Base-by-base conservation (phyloP, 2,797 vertebrate genomes). In the Argya squamiceps region DNA sequence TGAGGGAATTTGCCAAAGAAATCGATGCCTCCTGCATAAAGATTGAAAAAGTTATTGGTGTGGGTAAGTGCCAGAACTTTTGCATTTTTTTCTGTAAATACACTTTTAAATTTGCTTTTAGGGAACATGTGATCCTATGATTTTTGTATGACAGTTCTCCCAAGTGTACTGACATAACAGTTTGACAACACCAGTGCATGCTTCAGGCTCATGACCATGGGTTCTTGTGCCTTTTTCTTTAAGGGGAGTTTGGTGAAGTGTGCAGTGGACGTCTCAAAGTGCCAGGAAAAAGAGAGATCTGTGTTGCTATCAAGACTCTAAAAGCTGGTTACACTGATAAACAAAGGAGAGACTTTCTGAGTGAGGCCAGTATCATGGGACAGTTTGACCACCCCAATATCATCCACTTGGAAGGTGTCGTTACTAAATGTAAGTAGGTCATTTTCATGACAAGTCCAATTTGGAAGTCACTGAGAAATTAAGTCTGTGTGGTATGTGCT, bases 301-400 rank as follows among this genome's bases (percentile, higher is more conserved):
- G 99, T 53, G 99, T 99, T 87, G 99, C 99, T 95, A 99, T 99
- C 96, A 99, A 99, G 98, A 99, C 99, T 1, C 97, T 99, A 47
- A 99, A 99, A 98, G 99, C 99, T 10, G 99, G 99, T 43, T 99
- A 99, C 93, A 99, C 99, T 0, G 99, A 99, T 96, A 99, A 99
- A 89, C 99, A 99, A 96, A 98, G 99, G 96, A 97, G 99, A 97
- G 99, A 99, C 98, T 99, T 99, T 96, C 98, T 99, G 96, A 99
- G 99, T 1, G 99, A 99, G 96, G 99, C 99, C 96, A 99, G 99
- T 98, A 99, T 99, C 98, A 99, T 99, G 99, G 99, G 99, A 94
- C 99, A 99, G 96, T 99, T 99, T 88, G 99, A 99, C 97, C 99
- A 99, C 92, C 99, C 99, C 5, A 99, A 99, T 95, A 99, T 99